Conservation (phyloP, 2,888 invertebrate species). For the Galerucella calmariensis region DNA sequence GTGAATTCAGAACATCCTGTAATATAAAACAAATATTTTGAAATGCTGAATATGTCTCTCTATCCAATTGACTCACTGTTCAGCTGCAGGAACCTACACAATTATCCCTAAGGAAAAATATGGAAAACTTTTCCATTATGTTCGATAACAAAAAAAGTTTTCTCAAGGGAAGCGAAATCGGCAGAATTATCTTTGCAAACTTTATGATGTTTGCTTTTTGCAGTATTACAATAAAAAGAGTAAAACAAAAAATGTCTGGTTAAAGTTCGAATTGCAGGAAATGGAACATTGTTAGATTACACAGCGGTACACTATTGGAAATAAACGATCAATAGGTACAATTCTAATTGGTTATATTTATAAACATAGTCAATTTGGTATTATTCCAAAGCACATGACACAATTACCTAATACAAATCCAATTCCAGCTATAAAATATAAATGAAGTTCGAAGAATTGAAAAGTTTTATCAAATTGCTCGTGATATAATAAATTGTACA, state of each 20-base stretch:
- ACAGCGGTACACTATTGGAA: no score
- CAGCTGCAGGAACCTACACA: not conserved
- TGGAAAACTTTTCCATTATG: constrained; percentile 32
- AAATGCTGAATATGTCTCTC: not conserved
- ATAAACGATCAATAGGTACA: no score
- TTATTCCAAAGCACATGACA: no score
- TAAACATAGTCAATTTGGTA: no score
- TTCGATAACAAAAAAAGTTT: constrained; percentile 30
- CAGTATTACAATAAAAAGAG: not conserved
- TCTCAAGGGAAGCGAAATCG: not conserved
- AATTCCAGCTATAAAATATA: no score
- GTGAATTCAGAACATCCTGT: no score
- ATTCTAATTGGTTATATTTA: no score
- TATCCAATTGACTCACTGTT: constrained; percentile 11
- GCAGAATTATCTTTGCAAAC: constrained; percentile 8
- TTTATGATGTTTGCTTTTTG: constrained; percentile 11
- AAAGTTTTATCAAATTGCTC: no score
- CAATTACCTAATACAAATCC: no score
- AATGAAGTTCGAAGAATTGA: no score
- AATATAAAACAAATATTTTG: no score
- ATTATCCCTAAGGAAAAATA: constrained; percentile 24
- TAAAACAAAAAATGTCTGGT: not conserved
- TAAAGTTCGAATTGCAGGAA: not conserved
- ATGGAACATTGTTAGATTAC: not conserved
- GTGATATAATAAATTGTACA: no score